Base-by-base conservation (phyloP, 2,888 invertebrate species). In the Andrena chrysosceles region DNA sequence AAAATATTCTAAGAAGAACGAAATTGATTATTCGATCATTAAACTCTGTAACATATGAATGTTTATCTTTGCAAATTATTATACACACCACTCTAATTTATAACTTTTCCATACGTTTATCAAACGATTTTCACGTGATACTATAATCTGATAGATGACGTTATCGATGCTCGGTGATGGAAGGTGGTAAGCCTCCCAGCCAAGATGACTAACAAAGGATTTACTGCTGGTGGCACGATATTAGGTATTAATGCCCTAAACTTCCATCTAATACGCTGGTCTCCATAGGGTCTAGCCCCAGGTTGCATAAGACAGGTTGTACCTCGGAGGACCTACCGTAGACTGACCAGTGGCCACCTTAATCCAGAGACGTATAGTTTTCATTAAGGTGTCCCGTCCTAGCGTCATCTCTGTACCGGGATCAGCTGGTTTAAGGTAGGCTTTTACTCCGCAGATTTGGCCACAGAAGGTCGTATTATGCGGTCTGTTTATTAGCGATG, bases 171-270 rank as follows among this genome's bases (percentile, higher is more conserved):
- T 59, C 49, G 75, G 69, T 83, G 86, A 84, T 81, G 78, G 84
- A 87, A 91, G 91, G 91, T 89, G 90, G 88, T 92, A 91, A 92
- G 92, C 90, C 91, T 77, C 74, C 74, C 42, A 84, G 80, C 89
- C 88, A 91, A 92, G 93, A 92, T 90, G 92, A 89, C 92, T 92
- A 92, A 92, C 93, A 92, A 93, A 93, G 93, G 93, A 93, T 93
- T 92, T 92, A 90, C 88, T 85, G 89, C 81, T 89, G 90, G 84
- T 85, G 86, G 86, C 90, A 89, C 89, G 92, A 93, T 94, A 94
- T 94, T 94, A 94, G 93, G 91, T 93, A 93, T 94, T 93, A 94
- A 93, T 93, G 92, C 92, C 88, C 89, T 89, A 93, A 93, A 89
- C 89, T 89, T 89, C 90, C 91, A 90, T 90, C 92, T 91, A 91